Evolutionary conservation across 2,888 invertebrate species (phyloP).

Genomic region (Trissonchulus sp.): DNA sequence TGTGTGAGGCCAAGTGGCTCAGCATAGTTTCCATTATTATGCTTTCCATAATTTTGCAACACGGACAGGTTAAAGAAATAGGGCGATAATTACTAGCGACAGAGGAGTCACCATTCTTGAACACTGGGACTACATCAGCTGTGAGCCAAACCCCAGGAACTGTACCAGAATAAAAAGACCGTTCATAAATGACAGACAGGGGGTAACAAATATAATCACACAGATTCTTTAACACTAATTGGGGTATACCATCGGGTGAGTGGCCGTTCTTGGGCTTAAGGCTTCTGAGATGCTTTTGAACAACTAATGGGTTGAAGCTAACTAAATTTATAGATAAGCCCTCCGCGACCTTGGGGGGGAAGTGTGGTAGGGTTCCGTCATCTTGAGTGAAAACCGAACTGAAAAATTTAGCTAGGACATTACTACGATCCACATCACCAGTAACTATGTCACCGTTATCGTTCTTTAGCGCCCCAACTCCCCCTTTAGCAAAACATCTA

Average conservation of each 20-base stretch:
- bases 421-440: neutral
- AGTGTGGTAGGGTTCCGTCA: neutral
- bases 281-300: neutral
- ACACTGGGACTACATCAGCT: neutral
- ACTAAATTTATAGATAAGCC: neutral
- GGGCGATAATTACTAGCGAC: neutral
- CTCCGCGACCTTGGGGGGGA: neutral
- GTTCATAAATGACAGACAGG: neutral
- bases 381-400: neutral
- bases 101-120: neutral
- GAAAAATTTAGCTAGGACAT: slow-evolving; percentile 9
- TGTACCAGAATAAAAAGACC: neutral
- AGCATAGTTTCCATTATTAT: neutral
- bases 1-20: too few relatives aligned
- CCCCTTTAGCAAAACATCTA: slow-evolving; percentile 1
- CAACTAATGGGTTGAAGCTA: neutral
- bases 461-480: slow-evolving; percentile 4
- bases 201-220: neutral
- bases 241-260: neutral
- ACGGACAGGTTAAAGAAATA: neutral
- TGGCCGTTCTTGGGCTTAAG: neutral
- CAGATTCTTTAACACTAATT: neutral
- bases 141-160: neutral
- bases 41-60: neutral
- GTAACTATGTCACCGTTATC: neutral